Evolutionary conservation across 2,797 vertebrate species (phyloP).

Genomic region (Avahi laniger): DNA sequence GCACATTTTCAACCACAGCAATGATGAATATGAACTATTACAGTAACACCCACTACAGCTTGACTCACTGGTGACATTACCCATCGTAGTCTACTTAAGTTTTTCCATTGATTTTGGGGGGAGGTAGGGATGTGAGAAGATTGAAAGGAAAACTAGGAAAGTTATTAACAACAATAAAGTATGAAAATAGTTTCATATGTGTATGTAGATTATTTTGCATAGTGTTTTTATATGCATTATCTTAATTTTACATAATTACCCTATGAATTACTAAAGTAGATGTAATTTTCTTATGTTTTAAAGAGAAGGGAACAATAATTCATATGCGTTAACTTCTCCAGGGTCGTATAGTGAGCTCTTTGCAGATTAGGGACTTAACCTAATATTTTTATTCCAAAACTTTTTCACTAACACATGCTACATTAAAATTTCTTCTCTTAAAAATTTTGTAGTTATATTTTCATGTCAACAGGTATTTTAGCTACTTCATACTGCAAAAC

Average conservation of each 20-base stretch:
- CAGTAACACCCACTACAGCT: neutral
- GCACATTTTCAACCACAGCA: slow-evolving; percentile 1
- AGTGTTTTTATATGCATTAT: neutral
- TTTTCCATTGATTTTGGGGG: neutral
- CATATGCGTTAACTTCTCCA: neutral
- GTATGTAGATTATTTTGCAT: neutral
- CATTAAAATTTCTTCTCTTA: neutral
- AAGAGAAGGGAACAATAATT: neutral
- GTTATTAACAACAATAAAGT: neutral
- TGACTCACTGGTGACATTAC: neutral
- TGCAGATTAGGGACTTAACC: neutral
- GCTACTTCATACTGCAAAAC: neutral
- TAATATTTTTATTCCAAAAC: neutral
- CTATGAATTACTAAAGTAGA: neutral
- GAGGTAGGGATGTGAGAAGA: neutral
- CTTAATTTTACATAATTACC: neutral
- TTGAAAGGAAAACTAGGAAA: neutral
- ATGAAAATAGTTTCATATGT: neutral
- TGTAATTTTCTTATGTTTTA: neutral
- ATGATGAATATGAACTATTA: slow-evolving; percentile 3
- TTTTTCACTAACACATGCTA: neutral
- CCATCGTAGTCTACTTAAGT: neutral
- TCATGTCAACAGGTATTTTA: neutral
- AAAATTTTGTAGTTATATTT: neutral
- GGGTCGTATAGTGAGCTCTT: neutral